These are phyloP conservation scores for Ptychobarbus kaznakovi DNA, from an alignment of 2,797 vertebrate species.

Conservation along the genomic window DNA sequence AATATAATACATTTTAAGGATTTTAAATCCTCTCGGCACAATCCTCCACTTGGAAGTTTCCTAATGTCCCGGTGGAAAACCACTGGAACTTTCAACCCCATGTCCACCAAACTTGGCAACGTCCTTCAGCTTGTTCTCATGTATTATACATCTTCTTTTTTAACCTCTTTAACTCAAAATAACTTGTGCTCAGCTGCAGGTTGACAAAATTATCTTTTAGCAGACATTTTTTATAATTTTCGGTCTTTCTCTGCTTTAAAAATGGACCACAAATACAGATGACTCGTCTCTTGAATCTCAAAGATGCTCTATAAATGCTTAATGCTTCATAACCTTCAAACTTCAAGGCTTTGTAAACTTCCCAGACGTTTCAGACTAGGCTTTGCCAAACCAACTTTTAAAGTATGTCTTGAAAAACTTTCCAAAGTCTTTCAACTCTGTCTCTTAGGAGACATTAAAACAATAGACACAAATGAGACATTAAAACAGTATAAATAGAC, in stretches of 20 bases:
- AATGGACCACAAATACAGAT: not conserved
- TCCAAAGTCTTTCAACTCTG: not conserved
- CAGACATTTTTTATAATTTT: not conserved
- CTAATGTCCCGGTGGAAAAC: not conserved
- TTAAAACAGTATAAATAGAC: not conserved
- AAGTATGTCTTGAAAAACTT: conserved; percentile 5
- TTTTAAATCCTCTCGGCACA: not conserved
- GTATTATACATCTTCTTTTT: not conserved
- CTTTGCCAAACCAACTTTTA: not conserved
- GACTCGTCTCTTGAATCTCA: not conserved
- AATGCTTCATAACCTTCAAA: conserved; percentile 18
- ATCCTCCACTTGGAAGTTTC: not conserved
- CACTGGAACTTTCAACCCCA: not conserved
- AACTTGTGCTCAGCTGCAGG: not conserved
- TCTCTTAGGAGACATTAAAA: not conserved
- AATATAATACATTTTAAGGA: not conserved
- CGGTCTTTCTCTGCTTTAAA: not conserved
- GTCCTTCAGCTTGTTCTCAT: not conserved
- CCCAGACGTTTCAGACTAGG: not conserved
- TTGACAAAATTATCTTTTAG: not conserved
- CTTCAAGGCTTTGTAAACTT: conserved; percentile 18
- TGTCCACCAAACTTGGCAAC: not conserved
- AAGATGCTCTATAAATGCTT: conserved; percentile 23
- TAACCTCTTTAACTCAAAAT: not conserved
- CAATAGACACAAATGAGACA: not conserved